These are phyloP conservation scores for Mus spretus DNA, from an alignment of 2,797 vertebrate genomes.

Conservation along the genomic window DNA sequence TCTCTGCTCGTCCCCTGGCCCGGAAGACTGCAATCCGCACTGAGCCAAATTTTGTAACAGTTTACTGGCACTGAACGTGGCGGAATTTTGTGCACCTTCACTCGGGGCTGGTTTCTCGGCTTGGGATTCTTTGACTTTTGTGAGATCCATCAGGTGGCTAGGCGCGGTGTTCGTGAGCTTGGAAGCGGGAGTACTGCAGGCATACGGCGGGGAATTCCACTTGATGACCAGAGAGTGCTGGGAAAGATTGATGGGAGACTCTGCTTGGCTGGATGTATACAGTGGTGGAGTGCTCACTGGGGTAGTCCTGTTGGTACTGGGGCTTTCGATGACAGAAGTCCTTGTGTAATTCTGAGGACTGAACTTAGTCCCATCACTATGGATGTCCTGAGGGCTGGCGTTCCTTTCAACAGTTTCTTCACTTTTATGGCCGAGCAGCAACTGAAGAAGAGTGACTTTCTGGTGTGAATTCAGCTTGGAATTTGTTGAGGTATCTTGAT, in stretches of 20 bases:
- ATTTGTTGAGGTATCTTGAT: constrained; percentile 92
- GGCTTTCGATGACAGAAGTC: constrained; percentile 89
- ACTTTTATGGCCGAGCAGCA: constrained; percentile 96
- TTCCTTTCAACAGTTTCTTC: constrained; percentile 92
- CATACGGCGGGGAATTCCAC: constrained; percentile 87
- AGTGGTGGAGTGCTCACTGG: constrained; percentile 89
- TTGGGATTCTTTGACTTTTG: constrained; percentile 89
- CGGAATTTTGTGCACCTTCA: constrained; percentile 91
- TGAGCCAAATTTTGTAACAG: constrained; percentile 98
- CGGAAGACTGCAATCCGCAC: constrained; percentile 91
- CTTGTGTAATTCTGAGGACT: constrained; percentile 86
- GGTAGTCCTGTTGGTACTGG: constrained; percentile 86
- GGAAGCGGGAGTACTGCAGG: constrained; percentile 88
- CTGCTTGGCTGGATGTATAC: constrained; percentile 85
- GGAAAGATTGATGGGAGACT: constrained; percentile 90
- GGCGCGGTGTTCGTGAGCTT: constrained; percentile 87
- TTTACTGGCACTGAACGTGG: constrained; percentile 97
- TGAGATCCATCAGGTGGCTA: constrained; percentile 91
- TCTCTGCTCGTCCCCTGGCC: constrained; percentile 88
- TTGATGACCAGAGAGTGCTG: constrained; percentile 88
- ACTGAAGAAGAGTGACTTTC: constrained; percentile 97
- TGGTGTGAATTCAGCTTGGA: constrained; percentile 95
- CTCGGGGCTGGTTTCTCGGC: constrained; percentile 90
- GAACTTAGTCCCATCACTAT: constrained; percentile 89
- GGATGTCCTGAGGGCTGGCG: constrained; percentile 90